Conservation (phyloP, 2,888 invertebrate genomes). For the Hemithea aestivaria region DNA sequence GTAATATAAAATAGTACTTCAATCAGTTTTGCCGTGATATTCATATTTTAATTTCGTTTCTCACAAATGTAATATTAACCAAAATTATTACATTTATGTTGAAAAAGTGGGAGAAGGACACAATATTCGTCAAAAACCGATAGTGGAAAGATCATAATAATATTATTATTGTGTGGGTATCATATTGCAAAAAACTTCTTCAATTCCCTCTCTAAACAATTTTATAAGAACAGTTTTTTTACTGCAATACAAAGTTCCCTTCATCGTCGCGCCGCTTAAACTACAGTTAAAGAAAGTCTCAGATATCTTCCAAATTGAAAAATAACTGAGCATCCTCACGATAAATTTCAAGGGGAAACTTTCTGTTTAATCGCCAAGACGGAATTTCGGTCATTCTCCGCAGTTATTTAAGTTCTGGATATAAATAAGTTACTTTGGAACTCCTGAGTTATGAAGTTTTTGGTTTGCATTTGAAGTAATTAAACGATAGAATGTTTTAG, state of each 20-base stretch:
- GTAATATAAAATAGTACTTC: too few relatives aligned
- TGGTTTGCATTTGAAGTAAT: conserved; percentile 7
- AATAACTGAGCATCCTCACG: conserved; percentile 66
- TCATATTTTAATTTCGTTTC: too few relatives aligned
- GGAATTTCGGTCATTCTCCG: conserved; percentile 53
- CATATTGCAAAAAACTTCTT: conserved; percentile 10
- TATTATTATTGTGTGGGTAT: too few relatives aligned
- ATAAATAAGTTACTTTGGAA: conserved; percentile 39
- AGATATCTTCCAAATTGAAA: conserved; percentile 67
- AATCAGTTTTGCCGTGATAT: too few relatives aligned
- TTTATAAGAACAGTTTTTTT: conserved; percentile 34
- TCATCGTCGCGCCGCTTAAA: conserved; percentile 46
- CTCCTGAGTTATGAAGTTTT: conserved; percentile 17
- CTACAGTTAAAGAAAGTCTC: conserved; percentile 48
- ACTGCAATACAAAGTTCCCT: conserved; percentile 47
- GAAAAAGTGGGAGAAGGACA: too few relatives aligned
- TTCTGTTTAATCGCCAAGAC: conserved; percentile 50
- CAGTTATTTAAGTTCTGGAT: conserved; percentile 43
- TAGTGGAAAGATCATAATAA: too few relatives aligned
- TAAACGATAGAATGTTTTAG: conserved; percentile 5
- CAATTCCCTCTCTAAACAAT: conserved; percentile 28
- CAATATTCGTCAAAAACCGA: too few relatives aligned
- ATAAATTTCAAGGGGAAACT: conserved; percentile 61
- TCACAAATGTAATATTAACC: too few relatives aligned
- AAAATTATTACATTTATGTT: too few relatives aligned